These are phyloP conservation scores for Phalanger gymnotis DNA, from an alignment of 2,797 vertebrate species.

Conservation along the genomic window DNA sequence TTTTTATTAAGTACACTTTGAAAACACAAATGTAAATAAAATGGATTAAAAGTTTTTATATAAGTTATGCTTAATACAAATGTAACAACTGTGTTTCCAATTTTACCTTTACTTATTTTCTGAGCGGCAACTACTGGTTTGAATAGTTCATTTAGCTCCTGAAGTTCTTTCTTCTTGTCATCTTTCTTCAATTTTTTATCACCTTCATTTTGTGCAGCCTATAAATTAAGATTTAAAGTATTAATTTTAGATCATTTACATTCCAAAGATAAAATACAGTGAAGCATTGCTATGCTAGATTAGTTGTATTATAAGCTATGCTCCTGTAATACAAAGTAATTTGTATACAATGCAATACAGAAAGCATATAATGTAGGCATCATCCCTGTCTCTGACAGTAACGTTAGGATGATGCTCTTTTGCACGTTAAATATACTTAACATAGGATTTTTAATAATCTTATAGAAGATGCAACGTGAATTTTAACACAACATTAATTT, in stretches of 20 bases:
- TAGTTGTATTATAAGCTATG: neutral
- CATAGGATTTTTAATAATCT: neutral
- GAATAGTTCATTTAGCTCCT: constrained; percentile 98
- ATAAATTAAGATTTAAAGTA: constrained; percentile 57
- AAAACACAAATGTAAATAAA: constrained; percentile 34
- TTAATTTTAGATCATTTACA: neutral
- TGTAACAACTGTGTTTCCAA: constrained; percentile 2
- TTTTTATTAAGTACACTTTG: neutral
- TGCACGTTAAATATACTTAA: constrained; percentile 45
- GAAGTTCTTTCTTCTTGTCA: constrained; percentile 97
- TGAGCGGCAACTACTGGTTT: constrained; percentile 96
- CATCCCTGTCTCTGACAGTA: constrained; percentile 20
- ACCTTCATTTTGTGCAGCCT: constrained; percentile 87
- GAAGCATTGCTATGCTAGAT: neutral
- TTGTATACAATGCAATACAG: neutral
- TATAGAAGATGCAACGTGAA: too few species aligned
- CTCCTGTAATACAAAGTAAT: fast-evolving
- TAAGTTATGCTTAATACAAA: constrained; percentile 34
- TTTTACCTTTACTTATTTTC: constrained; percentile 97
- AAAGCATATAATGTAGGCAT: neutral
- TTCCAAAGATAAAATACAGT: neutral
- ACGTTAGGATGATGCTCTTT: constrained; percentile 5
- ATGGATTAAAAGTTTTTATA: neutral
- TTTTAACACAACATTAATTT: too few species aligned
- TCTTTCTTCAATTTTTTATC: constrained; percentile 94